Evolutionary conservation across 1,140 invertebrate genomes (phyloP).

Genomic region (Ooceraea biroi): DNA sequence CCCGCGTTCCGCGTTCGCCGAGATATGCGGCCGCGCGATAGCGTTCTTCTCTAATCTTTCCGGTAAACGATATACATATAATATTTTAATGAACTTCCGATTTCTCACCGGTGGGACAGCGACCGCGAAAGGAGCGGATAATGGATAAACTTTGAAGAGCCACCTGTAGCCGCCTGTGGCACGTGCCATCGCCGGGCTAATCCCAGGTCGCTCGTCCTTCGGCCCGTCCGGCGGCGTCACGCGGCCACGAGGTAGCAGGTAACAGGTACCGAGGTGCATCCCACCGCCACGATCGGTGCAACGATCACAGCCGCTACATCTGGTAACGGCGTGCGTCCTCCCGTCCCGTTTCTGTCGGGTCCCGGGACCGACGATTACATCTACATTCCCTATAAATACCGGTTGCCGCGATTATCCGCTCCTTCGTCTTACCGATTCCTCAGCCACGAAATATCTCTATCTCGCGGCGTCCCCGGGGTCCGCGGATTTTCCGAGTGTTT

Average conservation of each 20-base stretch:
- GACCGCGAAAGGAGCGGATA: conserved; percentile 66
- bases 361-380: conserved; percentile 68
- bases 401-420: conserved; percentile 69
- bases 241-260: conserved; percentile 72
- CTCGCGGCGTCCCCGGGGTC: background rate
- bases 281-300: conserved; percentile 61
- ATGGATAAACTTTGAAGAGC: conserved; percentile 73
- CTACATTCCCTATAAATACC: conserved; percentile 75
- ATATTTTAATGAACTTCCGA: conserved; percentile 12
- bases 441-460: conserved; percentile 65
- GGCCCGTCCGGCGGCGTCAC: conserved; percentile 66
- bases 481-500: too few species aligned
- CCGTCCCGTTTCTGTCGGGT: conserved; percentile 43
- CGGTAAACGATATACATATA: too few species aligned
- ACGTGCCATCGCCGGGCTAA: conserved; percentile 73
- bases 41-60: too few species aligned
- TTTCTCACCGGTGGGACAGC: conserved; percentile 34
- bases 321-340: conserved; percentile 56
- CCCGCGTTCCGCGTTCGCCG: background rate
- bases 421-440: conserved; percentile 62
- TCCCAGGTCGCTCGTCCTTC: conserved; percentile 74
- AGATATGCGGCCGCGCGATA: background rate
- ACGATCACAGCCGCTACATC: conserved; percentile 71
- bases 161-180: conserved; percentile 70
- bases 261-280: conserved; percentile 76